Evolutionary conservation across 2,113 vertebrate genomes (phyloP), one percentile per base, ranked within the genome.

Genomic region (Nipponia nippon): DNA sequence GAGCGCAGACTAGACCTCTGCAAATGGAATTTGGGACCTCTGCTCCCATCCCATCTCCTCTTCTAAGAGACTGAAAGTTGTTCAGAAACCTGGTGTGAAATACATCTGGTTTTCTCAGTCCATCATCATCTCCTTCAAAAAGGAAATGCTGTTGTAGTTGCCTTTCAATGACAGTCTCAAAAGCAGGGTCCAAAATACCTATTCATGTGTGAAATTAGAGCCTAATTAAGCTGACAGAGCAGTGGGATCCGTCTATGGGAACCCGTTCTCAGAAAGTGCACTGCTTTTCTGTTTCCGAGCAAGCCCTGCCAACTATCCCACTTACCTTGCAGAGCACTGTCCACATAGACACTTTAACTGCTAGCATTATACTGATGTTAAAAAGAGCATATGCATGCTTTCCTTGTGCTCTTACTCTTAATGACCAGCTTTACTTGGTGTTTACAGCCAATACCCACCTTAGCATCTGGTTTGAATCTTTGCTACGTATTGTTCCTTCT

Each of bases 161-260:
- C 47, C 19, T 77, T 94, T 58, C 63, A 36, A 13, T 62, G 80
- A 46, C 59, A 84, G 59, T n/a, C 83, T 66, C 76, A 42, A 47
- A 70, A 84, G 86, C 67, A 94, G 83, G 20, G 25, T 77, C 91
- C 91, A 92, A 90, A 87, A 55, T 20, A 95, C 30, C 17, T 42
- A 16, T 66, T 66, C 62, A 42, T 16, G 50, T 83, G 76, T 92
- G 59, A 92, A 95, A 96, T 92, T 73, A 73, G 66, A 58, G 46
- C 40, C 46, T 92, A 90, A 90, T 95, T 83, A 83, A 96, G 46
- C 46, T 93, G 93, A 86, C 72, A 75, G 55, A 87, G 61, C 30
- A 46, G 26, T 40, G 42, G 38, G 52, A 78, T 95, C 34, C 75
- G 42, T 59, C 72, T 55, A 7, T 44, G 25, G 55, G 65, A 95